Evolutionary conservation across 2,113 vertebrate species (phyloP), one percentile per base, ranked within the genome.

Genomic region (Salvelinus fontinalis): DNA sequence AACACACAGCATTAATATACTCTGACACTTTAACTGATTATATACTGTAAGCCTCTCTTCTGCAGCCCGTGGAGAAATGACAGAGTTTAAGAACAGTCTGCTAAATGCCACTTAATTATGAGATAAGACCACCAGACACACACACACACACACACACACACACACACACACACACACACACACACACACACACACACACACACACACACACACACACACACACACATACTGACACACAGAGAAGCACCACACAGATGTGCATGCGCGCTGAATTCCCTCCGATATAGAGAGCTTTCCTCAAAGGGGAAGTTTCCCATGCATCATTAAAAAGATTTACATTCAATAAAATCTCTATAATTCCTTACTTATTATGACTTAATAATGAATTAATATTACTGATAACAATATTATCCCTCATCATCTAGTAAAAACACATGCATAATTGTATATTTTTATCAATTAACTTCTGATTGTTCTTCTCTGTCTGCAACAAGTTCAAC

Each of bases 61-160:
- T 79, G 18, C 74, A 81, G 79, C 83, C 84, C 79, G 76, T 67
- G 69, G 34, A 83, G 70, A 77, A 83, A 70, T 83, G 80, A 75
- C 66, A 59, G 81, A 84, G 82, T 90, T 90, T 75, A 89, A 84
- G 83, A 82, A 82, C 73, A 81, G 79, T 85, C 80, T 85, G 81
- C 89, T 88, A 90, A 92, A 91, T 86, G 88, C 74, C 84, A 90
- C 84, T 91, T 93, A 85, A 91, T 92, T 91, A 92, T 79, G 81
- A 82, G 86, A 88, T 88, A 87, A 90, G 83, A 83, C 74, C 2
- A 79, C 77, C 7, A 1, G 14, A n/a, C 51, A 27, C 67, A 26
- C 29, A 11, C 26, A 26, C 77, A 84, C 81, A 68, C 82, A 7
- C 54, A 12, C 54, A 16, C 51, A 31, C 71, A 7, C 54, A 74